Base-by-base conservation (phyloP, 2,888 invertebrate genomes). In the Cheilosia impressa region DNA sequence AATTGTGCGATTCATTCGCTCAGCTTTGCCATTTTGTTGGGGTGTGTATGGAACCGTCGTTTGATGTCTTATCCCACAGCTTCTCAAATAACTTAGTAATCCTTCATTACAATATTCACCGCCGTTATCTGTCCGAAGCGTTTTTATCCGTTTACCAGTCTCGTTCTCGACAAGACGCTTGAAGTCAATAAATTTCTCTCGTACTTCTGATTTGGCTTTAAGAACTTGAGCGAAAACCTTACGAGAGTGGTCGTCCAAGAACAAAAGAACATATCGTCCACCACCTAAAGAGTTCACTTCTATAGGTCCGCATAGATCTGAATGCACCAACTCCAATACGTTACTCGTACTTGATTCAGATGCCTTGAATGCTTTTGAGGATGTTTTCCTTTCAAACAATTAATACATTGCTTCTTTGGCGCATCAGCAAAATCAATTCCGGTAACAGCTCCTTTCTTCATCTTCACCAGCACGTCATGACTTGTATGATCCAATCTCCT, bases 321-420 rank as follows among this genome's bases (percentile, higher is more conserved):
- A 41, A 13, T 41, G 41, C 41, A 41, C 41, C 41, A 41, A 13
- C 13, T 41, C 41, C 10, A 41, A 41, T 3, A 41, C 13, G 9
- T 13, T 13, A 41, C 41, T 41, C 27, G 41, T 13, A 41, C 13
- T 13, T 41, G 41, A 41, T 41, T 41, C 13, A 9, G 13, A 41
- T 41, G 41, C 41, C 13, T 38, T 38, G 38, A 38, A 38, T 38
- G 38, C 6, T 38, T 38, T 38, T 41, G 38, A 10, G 10, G 24
- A n/a, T 47, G 47, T 17, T 47, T 47, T 15, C 19, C 47, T 47
- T 47, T n/a, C 47, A 47, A 47, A 47, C 5, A 47, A n/a, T 47
- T 47, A 7, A 47, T 2, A 47, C 15, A n/a, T 47, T 47, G 41
- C 41, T 41, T 13, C 41, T 41, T 41, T 41, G 41, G 41, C 41